phyloP scores from a whole-genome alignment of 2,113 vertebrate genomes.

The Salvator merianae region DNA sequence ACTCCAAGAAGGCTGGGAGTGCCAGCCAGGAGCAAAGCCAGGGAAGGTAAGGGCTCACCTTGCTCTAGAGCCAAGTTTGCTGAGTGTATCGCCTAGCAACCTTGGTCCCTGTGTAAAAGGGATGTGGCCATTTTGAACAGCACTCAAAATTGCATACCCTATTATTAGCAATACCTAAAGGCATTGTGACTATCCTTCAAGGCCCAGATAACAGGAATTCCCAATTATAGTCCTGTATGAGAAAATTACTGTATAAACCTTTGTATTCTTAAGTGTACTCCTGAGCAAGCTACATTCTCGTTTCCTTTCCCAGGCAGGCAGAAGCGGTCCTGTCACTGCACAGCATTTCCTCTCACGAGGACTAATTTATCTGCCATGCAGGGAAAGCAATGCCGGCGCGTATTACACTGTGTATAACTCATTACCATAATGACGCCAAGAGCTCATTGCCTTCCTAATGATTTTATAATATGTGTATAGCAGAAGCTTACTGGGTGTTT shows the following conservation, averaged over 20 bases:
- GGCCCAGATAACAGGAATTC: not conserved
- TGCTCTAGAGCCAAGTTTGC: no score
- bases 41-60: no score
- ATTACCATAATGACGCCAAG: conserved; percentile 48
- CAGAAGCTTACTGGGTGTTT: no score
- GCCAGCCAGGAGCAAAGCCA: no score
- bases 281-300: no score
- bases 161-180: not conserved
- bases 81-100: no score
- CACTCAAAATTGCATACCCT: no score
- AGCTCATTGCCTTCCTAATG: conserved; percentile 61
- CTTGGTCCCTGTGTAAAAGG: no score
- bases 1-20: no score
- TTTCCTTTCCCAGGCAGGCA: no score
- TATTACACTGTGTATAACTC: conserved; percentile 32
- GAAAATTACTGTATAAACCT: not conserved
- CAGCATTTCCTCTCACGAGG: conserved; percentile 22
- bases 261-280: not conserved
- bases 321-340: not conserved
- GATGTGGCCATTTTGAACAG: no score
- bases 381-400: conserved; percentile 30
- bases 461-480: conserved; percentile 46
- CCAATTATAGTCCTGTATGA: not conserved
- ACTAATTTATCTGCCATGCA: conserved; percentile 41
- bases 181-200: not conserved